phyloP scores from a whole-genome alignment of 2,888 invertebrate species.

The Antheraea assamensis region DNA sequence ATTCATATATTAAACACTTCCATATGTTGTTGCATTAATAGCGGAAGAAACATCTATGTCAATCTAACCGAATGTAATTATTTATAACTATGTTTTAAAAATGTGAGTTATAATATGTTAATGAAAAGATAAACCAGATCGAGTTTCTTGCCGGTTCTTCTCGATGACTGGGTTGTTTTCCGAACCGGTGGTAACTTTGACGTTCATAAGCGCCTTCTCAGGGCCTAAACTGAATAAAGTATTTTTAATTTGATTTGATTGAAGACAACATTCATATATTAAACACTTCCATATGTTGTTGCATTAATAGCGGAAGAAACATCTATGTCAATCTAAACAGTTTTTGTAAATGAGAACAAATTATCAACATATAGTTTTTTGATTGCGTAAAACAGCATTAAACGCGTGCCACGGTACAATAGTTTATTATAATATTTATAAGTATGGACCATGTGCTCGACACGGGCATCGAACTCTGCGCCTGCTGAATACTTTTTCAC shows the following conservation, averaged over 20 bases:
- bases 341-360: neutral
- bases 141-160: too few species aligned
- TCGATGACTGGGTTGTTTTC: too few species aligned
- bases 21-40: neutral
- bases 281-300: neutral
- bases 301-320: neutral
- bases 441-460: neutral
- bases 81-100: too few species aligned
- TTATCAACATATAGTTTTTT: neutral
- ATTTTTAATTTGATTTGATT: too few species aligned
- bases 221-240: too few species aligned
- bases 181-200: too few species aligned
- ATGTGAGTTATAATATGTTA: too few species aligned
- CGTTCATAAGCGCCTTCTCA: too few species aligned
- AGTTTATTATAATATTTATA: constrained; percentile 5
- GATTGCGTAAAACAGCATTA: constrained; percentile 13
- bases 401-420: constrained; percentile 5
- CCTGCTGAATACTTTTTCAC: constrained; percentile 9
- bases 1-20: too few species aligned
- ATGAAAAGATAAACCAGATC: too few species aligned
- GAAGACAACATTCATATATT: neutral
- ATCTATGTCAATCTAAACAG: neutral
- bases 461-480: constrained; percentile 6
- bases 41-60: neutral
- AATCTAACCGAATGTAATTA: too few species aligned